A percentile compares a stretch with the other conserved stretches of the same genome.
Conservation (phyloP, 2,113 vertebrate species). For the Alexandromys fortis region DNA sequence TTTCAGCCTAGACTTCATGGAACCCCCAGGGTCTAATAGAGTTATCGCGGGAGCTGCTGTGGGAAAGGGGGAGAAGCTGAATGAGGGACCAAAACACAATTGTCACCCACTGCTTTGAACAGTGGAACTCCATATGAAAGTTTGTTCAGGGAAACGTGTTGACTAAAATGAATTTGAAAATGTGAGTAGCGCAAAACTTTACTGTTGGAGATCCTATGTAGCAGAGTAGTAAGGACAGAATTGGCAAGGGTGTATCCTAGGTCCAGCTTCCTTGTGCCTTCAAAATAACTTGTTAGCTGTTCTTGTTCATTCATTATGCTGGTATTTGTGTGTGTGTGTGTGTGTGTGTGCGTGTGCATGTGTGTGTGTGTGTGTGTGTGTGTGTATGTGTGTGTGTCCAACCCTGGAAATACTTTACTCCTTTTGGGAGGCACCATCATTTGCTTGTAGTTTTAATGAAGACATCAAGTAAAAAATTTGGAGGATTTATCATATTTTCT, state of each 20-base stretch:
- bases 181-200: background rate
- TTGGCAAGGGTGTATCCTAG: background rate
- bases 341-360: background rate
- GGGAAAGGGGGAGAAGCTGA: rapidly evolving
- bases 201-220: background rate
- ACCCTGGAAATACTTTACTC: background rate
- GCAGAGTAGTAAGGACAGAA: background rate
- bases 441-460: conserved; percentile 33
- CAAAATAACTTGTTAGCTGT: background rate
- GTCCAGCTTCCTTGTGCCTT: background rate
- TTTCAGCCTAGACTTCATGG: background rate
- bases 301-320: background rate
- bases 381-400: background rate
- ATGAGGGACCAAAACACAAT: background rate
- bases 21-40: background rate
- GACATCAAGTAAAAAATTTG: background rate
- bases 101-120: conserved; percentile 16
- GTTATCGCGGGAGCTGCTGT: background rate
- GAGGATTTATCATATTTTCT: background rate
- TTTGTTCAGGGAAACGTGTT: background rate
- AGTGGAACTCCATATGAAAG: background rate
- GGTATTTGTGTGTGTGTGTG: background rate
- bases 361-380: background rate
- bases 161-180: conserved; percentile 28
- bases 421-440: background rate